phyloP scores from a whole-genome alignment of 2,888 invertebrate species.

The Parapristionchus giblindavisi region DNA sequence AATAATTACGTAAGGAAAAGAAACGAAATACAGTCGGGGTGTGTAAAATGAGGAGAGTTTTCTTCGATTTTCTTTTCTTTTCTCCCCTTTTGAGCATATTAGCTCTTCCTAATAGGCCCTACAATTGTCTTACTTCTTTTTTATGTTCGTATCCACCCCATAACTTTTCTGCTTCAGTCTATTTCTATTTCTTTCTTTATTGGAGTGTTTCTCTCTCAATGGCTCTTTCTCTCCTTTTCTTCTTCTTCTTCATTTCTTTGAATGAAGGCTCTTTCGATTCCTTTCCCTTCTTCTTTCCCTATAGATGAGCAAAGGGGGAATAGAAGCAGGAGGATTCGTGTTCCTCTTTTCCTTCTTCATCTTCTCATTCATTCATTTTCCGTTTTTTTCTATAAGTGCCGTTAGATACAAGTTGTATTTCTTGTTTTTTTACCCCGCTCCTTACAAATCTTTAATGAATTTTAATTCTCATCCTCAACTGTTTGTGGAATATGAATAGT shows the following conservation, averaged over 20 bases:
- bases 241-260: not conserved
- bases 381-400: not conserved
- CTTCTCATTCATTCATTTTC: not conserved
- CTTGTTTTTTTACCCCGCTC: not conserved
- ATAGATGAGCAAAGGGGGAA: not conserved
- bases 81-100: no score
- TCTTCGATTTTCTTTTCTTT: no score
- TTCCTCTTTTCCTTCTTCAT: not conserved
- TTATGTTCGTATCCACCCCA: not conserved
- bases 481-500: not conserved
- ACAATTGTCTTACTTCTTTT: not conserved
- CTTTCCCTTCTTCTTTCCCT: not conserved
- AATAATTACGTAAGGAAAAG: no score
- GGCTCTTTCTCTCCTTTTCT: not conserved
- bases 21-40: no score
- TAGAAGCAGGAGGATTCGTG: not conserved
- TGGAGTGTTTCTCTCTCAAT: no score
- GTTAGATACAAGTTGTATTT: not conserved
- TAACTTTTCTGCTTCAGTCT: not conserved
- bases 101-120: not conserved
- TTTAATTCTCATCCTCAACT: not conserved
- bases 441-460: no score
- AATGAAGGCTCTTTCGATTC: conserved; percentile 5
- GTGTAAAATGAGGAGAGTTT: no score
- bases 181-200: conserved; percentile 3